Evolutionary conservation across 2,113 vertebrate genomes (phyloP), one percentile per base, ranked within the genome.

Genomic region (Corvus moneduloides): DNA sequence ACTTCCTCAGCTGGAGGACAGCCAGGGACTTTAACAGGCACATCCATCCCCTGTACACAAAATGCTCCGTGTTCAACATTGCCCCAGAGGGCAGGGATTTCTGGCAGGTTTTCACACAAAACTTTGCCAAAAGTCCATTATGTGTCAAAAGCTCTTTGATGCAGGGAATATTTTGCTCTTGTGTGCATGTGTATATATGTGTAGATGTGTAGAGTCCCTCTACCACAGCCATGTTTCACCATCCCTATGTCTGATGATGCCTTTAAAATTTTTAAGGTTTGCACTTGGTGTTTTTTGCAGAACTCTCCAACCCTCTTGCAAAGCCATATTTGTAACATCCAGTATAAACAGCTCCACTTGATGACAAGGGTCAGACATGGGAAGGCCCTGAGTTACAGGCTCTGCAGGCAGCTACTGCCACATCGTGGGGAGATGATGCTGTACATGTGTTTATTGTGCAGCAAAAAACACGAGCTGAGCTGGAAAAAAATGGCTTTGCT

Each of bases 401-500:
- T 96, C 62, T 64, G 54, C 89, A 79, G 90, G 88, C 86, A 79
- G 73, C 80, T 95, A 35, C 92, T 88, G 95, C 96, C 96, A 95
- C 94, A 0, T 4, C 0, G 96, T 96, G 96, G 96, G 35, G 18
- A 95, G 23, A 84, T 54, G 56, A 8, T 78, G 88, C 37, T 84
- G 72, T 93, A 35, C 94, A 93, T 11, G 49, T 44, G 13, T 35
- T 63, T 32, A 10, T 68, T 28, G 43, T 49, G 39, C 51, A 14
- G 58, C 46, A 24, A 35, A 88, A 80, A 10, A 3, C 52, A 52
- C 16, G 5, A 39, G 17, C 46, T 26, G 56, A 84, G 16, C 48
- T 35, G 16, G 30, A 12, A 71, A 35, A 76, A 81, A 63, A 24
- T 1, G 46, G 24, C 28, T 76, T 83, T 74, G n/a, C 15, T 80